Percentiles rank a stretch among this genome's conserved stretches.
Evolutionary conservation across 30 jellyfish, hydroid and myxozoan genomes (phyloP).

Genomic region (Nemopilema nomurai): DNA sequence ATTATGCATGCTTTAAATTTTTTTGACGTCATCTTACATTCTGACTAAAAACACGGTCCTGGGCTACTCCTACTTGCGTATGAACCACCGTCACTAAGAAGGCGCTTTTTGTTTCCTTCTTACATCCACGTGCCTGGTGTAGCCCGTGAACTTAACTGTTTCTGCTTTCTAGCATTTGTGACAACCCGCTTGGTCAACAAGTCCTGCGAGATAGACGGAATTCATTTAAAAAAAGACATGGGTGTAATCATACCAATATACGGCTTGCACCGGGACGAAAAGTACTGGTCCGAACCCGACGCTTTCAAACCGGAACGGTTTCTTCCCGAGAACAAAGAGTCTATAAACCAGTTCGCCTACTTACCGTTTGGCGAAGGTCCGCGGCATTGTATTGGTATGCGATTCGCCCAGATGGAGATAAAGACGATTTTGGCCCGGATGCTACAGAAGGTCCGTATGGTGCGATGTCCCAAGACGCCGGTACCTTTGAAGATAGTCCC

Average conservation of each 20-base stretch:
- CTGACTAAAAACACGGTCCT: no score
- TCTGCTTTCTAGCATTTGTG: conserved; percentile 28
- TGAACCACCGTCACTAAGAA: background rate
- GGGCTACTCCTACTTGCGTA: no score
- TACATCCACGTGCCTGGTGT: background rate
- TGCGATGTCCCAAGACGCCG: conserved; percentile 52
- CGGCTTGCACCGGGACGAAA: conserved; percentile 60
- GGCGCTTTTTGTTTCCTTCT: no score
- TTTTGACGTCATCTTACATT: no score
- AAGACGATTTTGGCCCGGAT: conserved; percentile 37
- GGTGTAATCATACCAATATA: conserved; percentile 50
- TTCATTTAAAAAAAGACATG: conserved; percentile 45
- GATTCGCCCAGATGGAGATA: conserved; percentile 69
- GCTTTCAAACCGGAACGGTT: conserved; percentile 66
- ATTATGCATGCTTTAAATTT: no score
- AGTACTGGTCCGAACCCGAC: conserved; percentile 66
- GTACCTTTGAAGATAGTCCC: no score
- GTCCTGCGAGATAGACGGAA: conserved; percentile 45
- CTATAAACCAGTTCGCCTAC: conserved; percentile 60
- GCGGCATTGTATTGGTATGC: conserved; percentile 59
- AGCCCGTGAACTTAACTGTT: background rate
- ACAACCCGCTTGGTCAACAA: conserved; percentile 11
- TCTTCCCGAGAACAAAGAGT: conserved; percentile 56
- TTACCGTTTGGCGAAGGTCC: conserved; percentile 77
- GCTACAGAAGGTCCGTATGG: conserved; percentile 61